Conservation (phyloP, 2,113 vertebrate species). For the Telmatochromis sp. region DNA sequence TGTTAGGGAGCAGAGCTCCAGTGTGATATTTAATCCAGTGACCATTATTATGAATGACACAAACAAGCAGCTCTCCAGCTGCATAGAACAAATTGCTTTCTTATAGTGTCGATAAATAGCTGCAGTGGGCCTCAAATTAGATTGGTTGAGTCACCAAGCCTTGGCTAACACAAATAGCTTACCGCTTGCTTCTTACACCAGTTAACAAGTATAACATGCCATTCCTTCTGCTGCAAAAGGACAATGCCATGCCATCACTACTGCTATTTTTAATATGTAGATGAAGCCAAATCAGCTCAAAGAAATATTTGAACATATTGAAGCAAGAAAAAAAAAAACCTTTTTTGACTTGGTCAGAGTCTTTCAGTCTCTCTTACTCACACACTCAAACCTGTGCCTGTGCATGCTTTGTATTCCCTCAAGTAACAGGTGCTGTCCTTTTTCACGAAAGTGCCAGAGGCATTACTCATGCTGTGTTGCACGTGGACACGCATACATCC, state of each 20-base stretch:
- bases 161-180: neutral
- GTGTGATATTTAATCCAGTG: neutral
- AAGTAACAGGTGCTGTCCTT: slow-evolving; percentile 15
- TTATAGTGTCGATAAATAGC: slow-evolving; percentile 28
- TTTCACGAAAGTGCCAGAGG: neutral
- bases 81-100: slow-evolving; percentile 30
- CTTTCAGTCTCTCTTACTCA: neutral
- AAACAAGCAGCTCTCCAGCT: neutral
- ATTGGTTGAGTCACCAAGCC: slow-evolving; percentile 12
- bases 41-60: neutral
- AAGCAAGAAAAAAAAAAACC: neutral
- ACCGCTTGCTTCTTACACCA: slow-evolving; percentile 6
- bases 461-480: neutral
- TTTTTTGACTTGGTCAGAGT: neutral
- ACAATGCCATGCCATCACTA: neutral
- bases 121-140: slow-evolving; percentile 32
- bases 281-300: neutral
- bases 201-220: neutral
- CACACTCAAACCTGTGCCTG: neutral
- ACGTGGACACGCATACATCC: neutral
- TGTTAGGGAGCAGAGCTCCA: neutral
- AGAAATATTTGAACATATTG: neutral
- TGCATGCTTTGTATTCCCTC: neutral
- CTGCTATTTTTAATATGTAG: neutral
- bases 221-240: neutral